phyloP scores from a whole-genome alignment of 2,888 invertebrate species.

The Tholera decimalis region DNA sequence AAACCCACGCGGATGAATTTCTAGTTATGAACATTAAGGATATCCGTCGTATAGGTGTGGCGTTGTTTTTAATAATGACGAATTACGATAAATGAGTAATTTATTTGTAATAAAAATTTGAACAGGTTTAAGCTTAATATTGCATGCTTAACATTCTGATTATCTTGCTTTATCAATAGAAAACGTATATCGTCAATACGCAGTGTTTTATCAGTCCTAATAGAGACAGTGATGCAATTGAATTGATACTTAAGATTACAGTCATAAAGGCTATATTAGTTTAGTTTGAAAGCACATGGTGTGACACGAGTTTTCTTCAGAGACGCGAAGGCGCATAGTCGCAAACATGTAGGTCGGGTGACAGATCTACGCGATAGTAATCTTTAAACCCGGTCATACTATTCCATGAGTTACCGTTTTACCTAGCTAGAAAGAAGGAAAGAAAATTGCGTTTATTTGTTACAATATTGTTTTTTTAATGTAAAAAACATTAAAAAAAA shows the following conservation, averaged over 20 bases:
- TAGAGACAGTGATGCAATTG: constrained; percentile 38
- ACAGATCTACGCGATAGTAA: constrained; percentile 36
- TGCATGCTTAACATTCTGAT: constrained; percentile 18
- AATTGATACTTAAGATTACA: constrained; percentile 31
- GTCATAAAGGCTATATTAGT: constrained; percentile 38
- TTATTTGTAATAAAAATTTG: neutral
- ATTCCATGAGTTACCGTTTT: constrained; percentile 2
- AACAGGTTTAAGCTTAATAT: constrained; percentile 19
- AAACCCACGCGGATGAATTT: too few relatives aligned
- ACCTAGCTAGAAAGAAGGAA: too few relatives aligned
- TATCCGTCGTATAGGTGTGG: neutral
- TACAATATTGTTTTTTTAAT: too few relatives aligned
- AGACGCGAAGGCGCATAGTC: constrained; percentile 65
- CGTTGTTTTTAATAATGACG: constrained; percentile 2
- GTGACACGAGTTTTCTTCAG: constrained; percentile 56
- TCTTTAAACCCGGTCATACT: constrained; percentile 26
- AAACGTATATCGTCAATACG: constrained; percentile 26
- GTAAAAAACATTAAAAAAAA: too few relatives aligned
- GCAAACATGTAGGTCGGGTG: constrained; percentile 72
- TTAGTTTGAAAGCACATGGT: constrained; percentile 49
- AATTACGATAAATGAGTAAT: constrained; percentile 15
- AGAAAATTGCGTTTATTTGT: too few relatives aligned
- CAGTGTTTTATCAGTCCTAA: constrained; percentile 46
- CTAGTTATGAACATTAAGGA: neutral
- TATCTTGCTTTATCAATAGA: constrained; percentile 32